Base-by-base conservation (phyloP, 2,113 vertebrate genomes). In the Ranitomeya variabilis region DNA sequence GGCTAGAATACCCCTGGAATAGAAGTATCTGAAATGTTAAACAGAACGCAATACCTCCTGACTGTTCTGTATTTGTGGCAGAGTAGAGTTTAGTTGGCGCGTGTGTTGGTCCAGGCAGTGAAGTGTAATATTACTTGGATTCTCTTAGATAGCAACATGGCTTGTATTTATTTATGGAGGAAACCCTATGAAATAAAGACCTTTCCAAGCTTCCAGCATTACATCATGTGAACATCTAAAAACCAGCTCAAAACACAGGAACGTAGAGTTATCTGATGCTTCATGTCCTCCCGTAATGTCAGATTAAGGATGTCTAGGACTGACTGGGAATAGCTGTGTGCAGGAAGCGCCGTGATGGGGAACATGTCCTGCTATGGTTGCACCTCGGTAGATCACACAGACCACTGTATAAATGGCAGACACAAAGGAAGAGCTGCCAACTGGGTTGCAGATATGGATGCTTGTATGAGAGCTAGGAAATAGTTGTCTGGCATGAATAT, bases 101-200 rank as follows among this genome's bases (percentile, higher is more conserved):
- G 19, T 23, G n/a, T 57, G 21, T n/a, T 57, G 52, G 57, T 18
- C 23, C 23, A 60, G n/a, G 57, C 26, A 45, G 19, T 81, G 57
- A 59, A 37, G 79, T 60, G 26, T 60, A 80, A 18, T 16, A 80
- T 19, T 37, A 62, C 57, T 81, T 81, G 80, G 80, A 59, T 81
- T 37, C 78, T 81, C 14, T 81, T 45, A 37, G 55, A 31, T 60
- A 60, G 55, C 79, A 80, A 59, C 79, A 37, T 59, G 57, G 10
- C 79, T 59, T 80, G 7, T 74, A 31, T 60, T 57, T 59, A 54
- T 80, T 80, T 80, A 80, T 13, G 23, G 78, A 80, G 23, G 52
- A 80, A 54, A 55, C n/a, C 54, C n/a, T 31, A 80, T 60, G 55
- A 59, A 80, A 60, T 80, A 9, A 7, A 26, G 55, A 59, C 1